Percentiles rank a stretch among this genome's conserved stretches.
These are phyloP conservation scores for Antheraea pernyi DNA, from an alignment of 1,140 invertebrate genomes.

Conservation along the genomic window DNA sequence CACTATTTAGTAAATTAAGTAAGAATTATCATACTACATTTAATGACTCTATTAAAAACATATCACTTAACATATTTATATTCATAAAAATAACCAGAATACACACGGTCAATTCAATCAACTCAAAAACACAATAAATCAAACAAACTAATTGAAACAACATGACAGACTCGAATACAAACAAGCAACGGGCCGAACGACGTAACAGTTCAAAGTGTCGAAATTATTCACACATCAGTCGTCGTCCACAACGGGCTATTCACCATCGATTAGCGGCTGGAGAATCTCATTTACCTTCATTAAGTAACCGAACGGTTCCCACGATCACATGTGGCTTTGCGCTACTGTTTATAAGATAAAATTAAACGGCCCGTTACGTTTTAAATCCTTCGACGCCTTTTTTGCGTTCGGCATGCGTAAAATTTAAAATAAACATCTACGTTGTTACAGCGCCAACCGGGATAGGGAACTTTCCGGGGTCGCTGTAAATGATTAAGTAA, in stretches of 20 bases:
- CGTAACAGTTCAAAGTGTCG: slow-evolving; percentile 1
- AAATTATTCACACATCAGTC: slow-evolving; percentile 12
- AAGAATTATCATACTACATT: too few relatives aligned
- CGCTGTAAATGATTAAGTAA: background rate
- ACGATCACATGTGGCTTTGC: slow-evolving; percentile 57
- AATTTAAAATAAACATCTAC: slow-evolving; percentile 26
- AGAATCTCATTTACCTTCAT: slow-evolving; percentile 52
- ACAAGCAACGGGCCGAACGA: slow-evolving; percentile 1
- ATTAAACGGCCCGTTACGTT: slow-evolving; percentile 25
- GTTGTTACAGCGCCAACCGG: background rate
- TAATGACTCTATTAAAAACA: too few relatives aligned
- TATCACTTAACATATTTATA: too few relatives aligned
- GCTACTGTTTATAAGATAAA: slow-evolving; percentile 9
- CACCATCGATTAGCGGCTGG: slow-evolving; percentile 44
- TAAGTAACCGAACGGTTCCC: slow-evolving; percentile 43
- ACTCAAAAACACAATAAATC: background rate
- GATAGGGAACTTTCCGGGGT: background rate
- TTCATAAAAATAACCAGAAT: too few relatives aligned
- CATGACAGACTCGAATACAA: slow-evolving; percentile 5
- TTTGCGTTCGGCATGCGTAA: slow-evolving; percentile 23
- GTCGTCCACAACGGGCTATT: slow-evolving; percentile 4
- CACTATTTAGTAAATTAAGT: too few relatives aligned
- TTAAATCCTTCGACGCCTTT: slow-evolving; percentile 49
- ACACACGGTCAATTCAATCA: background rate
- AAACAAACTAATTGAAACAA: slow-evolving; percentile 3